Conservation (phyloP, 2,888 invertebrate genomes). For the Polymixis lichenea region DNA sequence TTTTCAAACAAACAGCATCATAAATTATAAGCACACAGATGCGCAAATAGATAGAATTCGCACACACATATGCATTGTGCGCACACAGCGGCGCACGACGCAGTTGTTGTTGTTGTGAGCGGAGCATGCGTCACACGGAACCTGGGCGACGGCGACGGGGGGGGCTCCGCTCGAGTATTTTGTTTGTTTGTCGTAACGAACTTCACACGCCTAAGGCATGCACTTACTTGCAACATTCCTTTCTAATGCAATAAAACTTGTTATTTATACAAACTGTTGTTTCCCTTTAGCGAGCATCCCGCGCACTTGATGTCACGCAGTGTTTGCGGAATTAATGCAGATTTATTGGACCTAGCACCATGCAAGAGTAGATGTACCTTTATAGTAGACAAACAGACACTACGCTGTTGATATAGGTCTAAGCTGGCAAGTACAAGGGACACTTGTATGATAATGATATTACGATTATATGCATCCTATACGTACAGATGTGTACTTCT, state of each 20-base stretch:
- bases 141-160: not conserved
- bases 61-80: slow-evolving; percentile 1
- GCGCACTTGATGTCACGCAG: slow-evolving; percentile 2
- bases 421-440: slow-evolving; percentile 11
- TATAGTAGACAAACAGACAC: slow-evolving; percentile 11
- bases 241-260: slow-evolving; percentile 52
- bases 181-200: slow-evolving; percentile 36
- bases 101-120: slow-evolving; percentile 35
- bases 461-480: slow-evolving; percentile 5
- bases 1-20: slow-evolving; percentile 41
- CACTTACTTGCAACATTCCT: slow-evolving; percentile 40
- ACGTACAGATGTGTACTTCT: not conserved
- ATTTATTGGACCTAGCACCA: slow-evolving; percentile 9
- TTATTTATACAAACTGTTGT: slow-evolving; percentile 36
- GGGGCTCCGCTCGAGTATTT: slow-evolving; percentile 19
- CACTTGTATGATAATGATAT: slow-evolving; percentile 27
- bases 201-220: slow-evolving; percentile 18
- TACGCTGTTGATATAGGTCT: not conserved
- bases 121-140: slow-evolving; percentile 37
- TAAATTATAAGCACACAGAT: slow-evolving; percentile 44
- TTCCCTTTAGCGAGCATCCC: slow-evolving; percentile 20
- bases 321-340: slow-evolving; percentile 21
- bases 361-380: not conserved
- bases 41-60: slow-evolving; percentile 27
- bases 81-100: slow-evolving; percentile 3